A percentile compares a stretch with the other conserved stretches of the same genome.
Evolutionary conservation across 2,888 invertebrate species (phyloP).

Genomic region (Coleophora flavipennella): DNA sequence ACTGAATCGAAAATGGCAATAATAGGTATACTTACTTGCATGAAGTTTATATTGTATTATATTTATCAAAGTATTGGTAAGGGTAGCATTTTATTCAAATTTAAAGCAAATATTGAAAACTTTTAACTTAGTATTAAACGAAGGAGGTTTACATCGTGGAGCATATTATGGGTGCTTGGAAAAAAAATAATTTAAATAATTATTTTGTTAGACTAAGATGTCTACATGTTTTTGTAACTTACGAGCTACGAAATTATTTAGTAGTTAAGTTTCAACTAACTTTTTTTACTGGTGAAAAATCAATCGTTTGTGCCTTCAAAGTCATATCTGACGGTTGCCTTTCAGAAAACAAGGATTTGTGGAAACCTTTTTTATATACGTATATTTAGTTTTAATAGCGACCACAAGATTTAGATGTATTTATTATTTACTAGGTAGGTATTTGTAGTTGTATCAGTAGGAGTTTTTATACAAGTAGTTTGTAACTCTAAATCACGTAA

Average conservation of each 20-base stretch:
- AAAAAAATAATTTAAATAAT: conserved; percentile 24
- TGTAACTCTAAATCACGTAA: conserved; percentile 4
- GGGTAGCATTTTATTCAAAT: conserved; percentile 43
- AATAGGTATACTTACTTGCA: conserved; percentile 52
- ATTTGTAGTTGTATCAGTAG: conserved; percentile 18
- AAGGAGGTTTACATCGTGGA: conserved; percentile 36
- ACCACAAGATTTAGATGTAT: conserved; percentile 36
- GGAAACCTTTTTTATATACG: conserved; percentile 41
- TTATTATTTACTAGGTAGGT: conserved; percentile 34
- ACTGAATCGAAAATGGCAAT: conserved; percentile 56
- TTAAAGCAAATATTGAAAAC: conserved; percentile 32
- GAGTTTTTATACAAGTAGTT: conserved; percentile 2
- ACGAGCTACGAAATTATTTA: conserved; percentile 6
- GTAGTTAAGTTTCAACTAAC: conserved; percentile 28
- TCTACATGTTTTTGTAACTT: background rate
- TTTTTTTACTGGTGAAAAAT: conserved; percentile 30
- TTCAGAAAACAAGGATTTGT: conserved; percentile 49
- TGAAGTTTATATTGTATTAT: conserved; percentile 56
- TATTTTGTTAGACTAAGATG: conserved; percentile 15
- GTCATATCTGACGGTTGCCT: conserved; percentile 68
- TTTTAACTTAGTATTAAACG: conserved; percentile 44
- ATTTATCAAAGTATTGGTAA: conserved; percentile 45
- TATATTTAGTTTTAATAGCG: conserved; percentile 42
- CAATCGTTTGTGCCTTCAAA: conserved; percentile 62
- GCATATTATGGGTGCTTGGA: conserved; percentile 45